Evolutionary conservation across 1,140 invertebrate species (phyloP), one percentile per base, ranked within the genome.

Genomic region (Lordiphosa mommai): DNA sequence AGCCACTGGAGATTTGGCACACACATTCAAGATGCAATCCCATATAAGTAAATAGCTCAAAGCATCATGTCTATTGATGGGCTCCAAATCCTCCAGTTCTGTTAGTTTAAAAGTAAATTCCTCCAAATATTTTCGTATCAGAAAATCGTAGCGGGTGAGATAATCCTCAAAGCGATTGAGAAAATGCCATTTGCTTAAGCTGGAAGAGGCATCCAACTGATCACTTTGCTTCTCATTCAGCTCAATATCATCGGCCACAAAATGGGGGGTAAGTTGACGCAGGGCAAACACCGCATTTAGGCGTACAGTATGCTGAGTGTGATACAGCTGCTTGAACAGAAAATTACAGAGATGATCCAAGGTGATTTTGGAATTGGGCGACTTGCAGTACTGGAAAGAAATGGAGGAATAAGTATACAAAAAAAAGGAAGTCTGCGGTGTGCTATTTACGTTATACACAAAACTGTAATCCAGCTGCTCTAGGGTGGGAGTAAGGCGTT

Each of bases 21-120:
- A 94, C 41, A 95, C 91, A 20, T 92, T 89, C n/a, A 96, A 80
- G 7, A 95, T 79, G 36, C 94, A 90, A 69, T 92, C 91, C 95
- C 96, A 97, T 2, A 93, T 82, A 0, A 96, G 86, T 27, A 96
- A 88, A 89, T 95, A 96, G 12, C 72, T 72, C 0, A 68, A 68
- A 1, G 64, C 79, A 12, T 70, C 59, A 16, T 88, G 61, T 20
- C 43, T 53, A 9, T 88, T 57, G n/a, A 89, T 86, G 1, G 56
- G 41, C 16, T 68, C 56, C n/a, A 88, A 53, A 40, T 88, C 67
- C 13, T 71, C 70, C 20, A 89, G 44, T 46, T 89, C 88, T 0
- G 68, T 68, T 1, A 85, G 40, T 57, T 89, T 89, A 38, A 86
- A 89, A 4, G 67, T 88, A n/a, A 88, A 89, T 23, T 89, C 85